A percentile compares a stretch with the other conserved stretches of the same genome.
These are phyloP conservation scores for Echinometra lucunter DNA, from an alignment of 53 echinoderm and acorn worm genomes.

Conservation along the genomic window DNA sequence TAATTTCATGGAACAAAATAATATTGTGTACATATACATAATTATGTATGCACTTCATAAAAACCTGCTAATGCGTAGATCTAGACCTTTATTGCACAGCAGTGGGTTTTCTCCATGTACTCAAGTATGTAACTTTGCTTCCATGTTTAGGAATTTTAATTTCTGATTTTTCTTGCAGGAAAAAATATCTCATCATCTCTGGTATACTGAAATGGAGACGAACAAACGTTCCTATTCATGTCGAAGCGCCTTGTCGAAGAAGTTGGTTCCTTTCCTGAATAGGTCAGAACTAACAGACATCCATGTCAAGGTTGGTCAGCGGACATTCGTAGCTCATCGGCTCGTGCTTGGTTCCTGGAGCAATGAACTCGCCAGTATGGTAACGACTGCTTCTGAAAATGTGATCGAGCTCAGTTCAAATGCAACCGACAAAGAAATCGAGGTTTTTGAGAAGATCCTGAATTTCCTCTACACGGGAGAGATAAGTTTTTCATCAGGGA, in stretches of 20 bases:
- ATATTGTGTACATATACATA: too few relatives aligned
- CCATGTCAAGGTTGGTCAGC: conserved; percentile 70
- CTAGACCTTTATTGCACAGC: too few relatives aligned
- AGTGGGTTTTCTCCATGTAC: too few relatives aligned
- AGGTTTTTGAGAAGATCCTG: conserved; percentile 72
- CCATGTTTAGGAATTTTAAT: too few relatives aligned
- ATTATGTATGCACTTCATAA: not conserved
- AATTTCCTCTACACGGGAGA: conserved; percentile 75
- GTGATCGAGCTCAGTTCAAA: not conserved
- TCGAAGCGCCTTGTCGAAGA: conserved; percentile 1
- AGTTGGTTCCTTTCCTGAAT: not conserved
- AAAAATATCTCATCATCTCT: not conserved
- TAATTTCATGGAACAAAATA: not conserved
- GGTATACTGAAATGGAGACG: not conserved
- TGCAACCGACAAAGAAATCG: not conserved
- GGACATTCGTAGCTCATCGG: conserved; percentile 71
- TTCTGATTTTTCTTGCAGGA: not conserved
- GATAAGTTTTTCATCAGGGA: conserved; percentile 59
- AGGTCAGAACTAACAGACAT: conserved; percentile 54
- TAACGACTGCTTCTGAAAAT: not conserved
- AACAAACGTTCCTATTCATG: conserved; percentile 5
- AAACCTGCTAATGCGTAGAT: too few relatives aligned
- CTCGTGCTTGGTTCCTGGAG: conserved; percentile 74
- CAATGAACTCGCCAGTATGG: not conserved
- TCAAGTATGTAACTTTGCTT: too few relatives aligned